Evolutionary conservation across 2,797 vertebrate genomes (phyloP).

Genomic region (Sebastes cheni): DNA sequence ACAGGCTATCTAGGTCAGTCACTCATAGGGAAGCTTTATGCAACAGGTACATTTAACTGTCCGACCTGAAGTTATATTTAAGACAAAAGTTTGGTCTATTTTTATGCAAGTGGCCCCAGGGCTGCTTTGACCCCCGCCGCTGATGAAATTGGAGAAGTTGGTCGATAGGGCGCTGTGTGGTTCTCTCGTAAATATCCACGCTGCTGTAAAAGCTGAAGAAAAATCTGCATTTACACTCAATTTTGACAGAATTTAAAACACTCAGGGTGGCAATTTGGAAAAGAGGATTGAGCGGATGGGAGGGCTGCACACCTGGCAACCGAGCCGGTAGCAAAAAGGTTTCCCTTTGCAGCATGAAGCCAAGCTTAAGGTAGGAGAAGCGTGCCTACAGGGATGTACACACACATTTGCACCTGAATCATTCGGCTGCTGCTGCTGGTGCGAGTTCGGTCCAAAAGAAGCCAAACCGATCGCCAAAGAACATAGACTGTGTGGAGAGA

Average conservation of each 20-base stretch:
- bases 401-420: slow-evolving; percentile 20
- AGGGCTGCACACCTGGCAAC: slow-evolving; percentile 27
- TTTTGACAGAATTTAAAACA: not conserved
- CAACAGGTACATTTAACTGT: not conserved
- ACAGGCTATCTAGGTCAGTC: too few relatives aligned
- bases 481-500: slow-evolving; percentile 47
- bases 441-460: slow-evolving; percentile 61
- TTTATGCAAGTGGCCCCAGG: not conserved
- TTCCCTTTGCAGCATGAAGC: not conserved
- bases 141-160: not conserved
- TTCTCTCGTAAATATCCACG: not conserved
- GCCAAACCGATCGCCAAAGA: slow-evolving; percentile 59
- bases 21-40: not conserved
- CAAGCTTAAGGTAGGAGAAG: not conserved
- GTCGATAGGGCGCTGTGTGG: not conserved
- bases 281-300: not conserved
- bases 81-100: not conserved
- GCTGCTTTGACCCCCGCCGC: not conserved
- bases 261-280: slow-evolving; percentile 25
- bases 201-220: not conserved
- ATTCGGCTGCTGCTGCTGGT: slow-evolving; percentile 3
- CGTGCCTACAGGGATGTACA: not conserved
- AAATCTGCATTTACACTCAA: not conserved
- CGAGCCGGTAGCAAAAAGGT: not conserved
- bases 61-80: not conserved